Evolutionary conservation across 2,113 vertebrate species (phyloP), one percentile per base, ranked within the genome.

Genomic region (Pitta sordida): DNA sequence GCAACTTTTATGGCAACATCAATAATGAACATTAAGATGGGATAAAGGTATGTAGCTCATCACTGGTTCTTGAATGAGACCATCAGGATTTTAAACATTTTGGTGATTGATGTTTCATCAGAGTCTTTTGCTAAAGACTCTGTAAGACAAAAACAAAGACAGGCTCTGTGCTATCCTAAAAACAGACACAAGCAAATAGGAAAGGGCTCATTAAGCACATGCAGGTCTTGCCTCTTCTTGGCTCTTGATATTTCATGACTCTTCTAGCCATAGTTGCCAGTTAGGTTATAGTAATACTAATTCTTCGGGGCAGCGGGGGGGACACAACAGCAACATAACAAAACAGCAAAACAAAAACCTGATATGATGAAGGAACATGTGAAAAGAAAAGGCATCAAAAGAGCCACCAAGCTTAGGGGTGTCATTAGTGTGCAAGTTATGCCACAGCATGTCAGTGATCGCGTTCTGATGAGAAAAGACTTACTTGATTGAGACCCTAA

Each of bases 1-100:
- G 52, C 23, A 88, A 58, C 51, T 67, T 93, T 68, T 79, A 85
- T 18, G 49, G 67, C 24, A 64, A 60, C 52, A 88, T 60, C 83
- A 90, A 48, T 83, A 93, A 90, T 15, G 30, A 84, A 20, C 49
- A 88, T 83, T 60, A 91, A 20, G 67, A 64, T 46, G 55, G 15
- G 37, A 88, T 83, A 92, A 86, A 93, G 36, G 15, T 76, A 18
- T 51, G 55, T 53, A 60, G 44, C 29, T 93, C 86, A 80, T 74
- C 63, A 24, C 32, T 43, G 26, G 37, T 1, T 86, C 59, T 65
- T 73, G 79, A 90, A 65, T 22, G 62, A 90, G 68, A 80, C 44
- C 83, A 85, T 69, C 24, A 89, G 74, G 43, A 63, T 51, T 65
- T 65, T 46, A 63, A 67, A 75, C 43, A 46, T 48, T 68, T 64